Percentiles rank a stretch among this genome's conserved stretches.
These are phyloP conservation scores for Cliona cf. orientalis DNA, from an alignment of 37 sponge, comb jelly and placozoan genomes.

Conservation along the genomic window DNA sequence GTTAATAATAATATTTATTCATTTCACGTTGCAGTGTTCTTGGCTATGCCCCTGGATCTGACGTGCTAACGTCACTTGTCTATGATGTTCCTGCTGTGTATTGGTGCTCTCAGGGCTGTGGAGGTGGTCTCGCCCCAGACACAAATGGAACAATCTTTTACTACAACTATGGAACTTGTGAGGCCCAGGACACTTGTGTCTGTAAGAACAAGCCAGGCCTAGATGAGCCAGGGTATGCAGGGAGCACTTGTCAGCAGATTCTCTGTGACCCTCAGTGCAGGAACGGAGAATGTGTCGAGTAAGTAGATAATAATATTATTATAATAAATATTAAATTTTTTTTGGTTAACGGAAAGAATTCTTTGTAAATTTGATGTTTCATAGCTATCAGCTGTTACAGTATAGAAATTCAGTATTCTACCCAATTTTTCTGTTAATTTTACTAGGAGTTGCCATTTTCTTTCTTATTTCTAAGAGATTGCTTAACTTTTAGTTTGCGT, in stretches of 20 bases:
- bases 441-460: neutral
- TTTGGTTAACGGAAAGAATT: too few relatives aligned
- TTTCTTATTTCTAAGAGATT: neutral
- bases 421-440: too few relatives aligned
- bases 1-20: too few relatives aligned
- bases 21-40: neutral
- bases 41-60: neutral
- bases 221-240: conserved; percentile 53
- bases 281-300: conserved; percentile 43
- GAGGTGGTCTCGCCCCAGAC: conserved; percentile 21
- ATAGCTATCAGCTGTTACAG: too few relatives aligned
- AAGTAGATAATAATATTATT: too few relatives aligned
- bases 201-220: conserved; percentile 31
- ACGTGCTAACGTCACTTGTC: neutral
- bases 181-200: conserved; percentile 35
- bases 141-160: conserved; percentile 51
- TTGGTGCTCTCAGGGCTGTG: conserved; percentile 52
- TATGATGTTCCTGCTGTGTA: conserved; percentile 24
- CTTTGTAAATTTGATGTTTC: too few relatives aligned
- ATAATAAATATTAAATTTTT: too few relatives aligned
- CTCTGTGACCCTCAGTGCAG: conserved; percentile 68
- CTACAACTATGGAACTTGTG: conserved; percentile 62
- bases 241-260: conserved; percentile 48
- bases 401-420: too few relatives aligned
- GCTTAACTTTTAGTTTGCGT: neutral